Conservation (phyloP, 2,797 vertebrate species). For the Arremon aurantiirostris region DNA sequence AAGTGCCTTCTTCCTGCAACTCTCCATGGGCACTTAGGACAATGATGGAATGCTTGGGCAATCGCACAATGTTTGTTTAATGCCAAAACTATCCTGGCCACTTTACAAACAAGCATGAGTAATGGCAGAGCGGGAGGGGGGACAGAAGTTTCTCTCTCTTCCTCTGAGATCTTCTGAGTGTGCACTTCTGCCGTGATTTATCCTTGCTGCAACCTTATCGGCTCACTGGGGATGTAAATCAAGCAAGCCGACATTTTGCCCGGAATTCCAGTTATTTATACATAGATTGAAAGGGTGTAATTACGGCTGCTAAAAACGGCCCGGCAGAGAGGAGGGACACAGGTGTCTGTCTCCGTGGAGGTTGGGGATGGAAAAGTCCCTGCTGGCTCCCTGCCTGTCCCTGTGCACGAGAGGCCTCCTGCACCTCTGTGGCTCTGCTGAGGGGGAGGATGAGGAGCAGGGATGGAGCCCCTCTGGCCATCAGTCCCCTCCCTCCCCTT, state of each 20-base stretch:
- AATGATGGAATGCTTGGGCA: neutral
- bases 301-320: slow-evolving; percentile 26
- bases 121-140: neutral
- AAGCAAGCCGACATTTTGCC: slow-evolving; percentile 9
- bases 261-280: slow-evolving; percentile 60
- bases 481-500: neutral
- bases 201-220: slow-evolving; percentile 47
- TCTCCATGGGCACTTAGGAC: neutral
- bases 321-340: slow-evolving; percentile 1
- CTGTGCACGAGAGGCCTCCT: neutral
- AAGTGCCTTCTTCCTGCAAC: neutral
- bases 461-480: neutral
- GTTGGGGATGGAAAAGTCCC: slow-evolving; percentile 32
- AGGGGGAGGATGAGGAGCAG: neutral
- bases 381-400: neutral
- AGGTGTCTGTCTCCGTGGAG: neutral
- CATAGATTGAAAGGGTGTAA: slow-evolving; percentile 25
- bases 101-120: slow-evolving; percentile 40
- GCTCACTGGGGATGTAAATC: slow-evolving; percentile 44
- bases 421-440: neutral
- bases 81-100: neutral
- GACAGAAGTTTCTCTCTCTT: slow-evolving; percentile 1
- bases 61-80: slow-evolving; percentile 9
- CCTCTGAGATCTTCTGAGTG: slow-evolving; percentile 39
- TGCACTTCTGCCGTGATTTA: slow-evolving; percentile 43